Percentiles rank a stretch among this genome's conserved stretches.
Evolutionary conservation across 2,113 vertebrate genomes (phyloP).

Genomic region (Stegostoma tigrinum): DNA sequence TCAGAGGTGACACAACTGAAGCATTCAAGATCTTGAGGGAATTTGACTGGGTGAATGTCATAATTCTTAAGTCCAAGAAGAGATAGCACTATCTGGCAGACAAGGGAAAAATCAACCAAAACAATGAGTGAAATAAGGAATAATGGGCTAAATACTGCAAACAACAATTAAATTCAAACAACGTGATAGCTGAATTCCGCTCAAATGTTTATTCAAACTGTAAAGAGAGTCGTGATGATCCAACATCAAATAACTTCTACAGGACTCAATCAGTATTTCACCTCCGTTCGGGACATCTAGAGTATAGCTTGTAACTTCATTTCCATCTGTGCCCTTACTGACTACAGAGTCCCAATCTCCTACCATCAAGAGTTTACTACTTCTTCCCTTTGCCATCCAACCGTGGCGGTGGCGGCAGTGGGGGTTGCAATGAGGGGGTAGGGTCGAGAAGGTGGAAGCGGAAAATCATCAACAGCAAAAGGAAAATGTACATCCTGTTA

Average conservation of each 20-base stretch:
- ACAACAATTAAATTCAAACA: neutral
- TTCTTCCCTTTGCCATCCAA: neutral
- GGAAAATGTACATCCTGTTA: neutral
- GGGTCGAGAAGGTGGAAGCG: neutral
- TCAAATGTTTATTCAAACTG: neutral
- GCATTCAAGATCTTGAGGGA: too few species aligned
- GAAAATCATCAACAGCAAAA: neutral
- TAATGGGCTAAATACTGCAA: neutral
- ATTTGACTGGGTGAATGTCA: too few species aligned
- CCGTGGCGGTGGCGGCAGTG: too few species aligned
- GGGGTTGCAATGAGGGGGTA: neutral
- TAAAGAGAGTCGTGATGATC: neutral
- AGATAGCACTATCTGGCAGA: neutral
- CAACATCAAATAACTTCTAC: neutral
- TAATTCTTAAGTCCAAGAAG: neutral
- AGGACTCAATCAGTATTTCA: neutral
- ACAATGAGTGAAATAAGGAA: neutral
- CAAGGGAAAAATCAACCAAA: neutral
- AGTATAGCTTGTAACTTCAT: neutral
- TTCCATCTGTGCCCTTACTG: too few species aligned
- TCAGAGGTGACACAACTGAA: too few species aligned
- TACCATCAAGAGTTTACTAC: neutral
- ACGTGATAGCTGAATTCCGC: neutral
- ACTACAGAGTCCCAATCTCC: neutral
- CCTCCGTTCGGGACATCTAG: neutral